Evolutionary conservation across 1,140 invertebrate species (phyloP).

Genomic region (Ips nitidus): DNA sequence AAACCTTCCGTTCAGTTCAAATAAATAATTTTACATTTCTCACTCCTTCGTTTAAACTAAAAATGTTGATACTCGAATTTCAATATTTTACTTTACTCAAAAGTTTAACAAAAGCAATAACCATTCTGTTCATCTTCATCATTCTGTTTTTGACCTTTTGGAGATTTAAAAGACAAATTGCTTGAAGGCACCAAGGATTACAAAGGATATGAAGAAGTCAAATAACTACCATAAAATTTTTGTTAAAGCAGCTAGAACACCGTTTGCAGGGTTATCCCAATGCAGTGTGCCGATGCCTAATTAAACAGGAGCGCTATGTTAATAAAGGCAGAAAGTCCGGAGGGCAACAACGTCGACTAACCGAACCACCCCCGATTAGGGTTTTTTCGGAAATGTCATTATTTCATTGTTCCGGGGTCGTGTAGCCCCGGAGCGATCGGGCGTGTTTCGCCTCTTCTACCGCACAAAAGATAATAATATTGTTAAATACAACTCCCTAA

Average conservation of each 20-base stretch:
- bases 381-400: slow-evolving; percentile 18
- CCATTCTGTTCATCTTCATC: too few species aligned
- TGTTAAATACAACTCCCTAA: background rate
- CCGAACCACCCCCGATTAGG: background rate
- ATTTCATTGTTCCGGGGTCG: slow-evolving; percentile 27
- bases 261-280: background rate
- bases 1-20: too few species aligned
- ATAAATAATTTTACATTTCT: too few species aligned
- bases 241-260: background rate
- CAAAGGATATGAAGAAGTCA: too few species aligned
- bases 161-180: too few species aligned
- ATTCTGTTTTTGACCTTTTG: too few species aligned
- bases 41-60: too few species aligned
- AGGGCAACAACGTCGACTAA: slow-evolving; percentile 5
- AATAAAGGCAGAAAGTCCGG: slow-evolving; percentile 2
- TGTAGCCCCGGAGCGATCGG: slow-evolving; percentile 21
- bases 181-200: too few species aligned
- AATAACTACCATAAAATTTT: too few species aligned
- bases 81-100: too few species aligned
- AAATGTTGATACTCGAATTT: too few species aligned
- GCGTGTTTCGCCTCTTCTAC: background rate
- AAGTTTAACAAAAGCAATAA: too few species aligned
- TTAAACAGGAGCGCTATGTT: slow-evolving; percentile 6
- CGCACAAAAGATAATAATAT: background rate
- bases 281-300: background rate